These are phyloP conservation scores for Spatula versicolor DNA, from an alignment of 2,797 vertebrate species.

Conservation along the genomic window DNA sequence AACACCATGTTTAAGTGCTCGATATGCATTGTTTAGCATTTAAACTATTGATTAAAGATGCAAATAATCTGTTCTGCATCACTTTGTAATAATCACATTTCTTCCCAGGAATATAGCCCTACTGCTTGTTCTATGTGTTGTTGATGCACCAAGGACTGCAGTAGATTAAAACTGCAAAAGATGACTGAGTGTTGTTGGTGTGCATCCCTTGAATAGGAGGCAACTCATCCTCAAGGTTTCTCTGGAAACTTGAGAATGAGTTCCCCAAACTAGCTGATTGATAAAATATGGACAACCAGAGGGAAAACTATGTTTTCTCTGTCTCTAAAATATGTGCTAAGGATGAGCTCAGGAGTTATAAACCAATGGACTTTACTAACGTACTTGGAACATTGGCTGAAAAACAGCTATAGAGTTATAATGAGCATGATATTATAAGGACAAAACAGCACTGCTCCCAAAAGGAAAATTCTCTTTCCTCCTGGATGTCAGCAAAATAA, in stretches of 20 bases:
- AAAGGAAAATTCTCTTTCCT: constrained; percentile 8
- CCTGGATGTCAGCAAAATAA: background rate
- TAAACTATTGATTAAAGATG: constrained; percentile 42
- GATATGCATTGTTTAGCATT: background rate
- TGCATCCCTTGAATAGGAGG: background rate
- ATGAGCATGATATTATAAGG: background rate
- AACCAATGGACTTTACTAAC: background rate
- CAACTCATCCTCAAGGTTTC: background rate
- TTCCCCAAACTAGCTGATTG: background rate
- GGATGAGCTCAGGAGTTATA: background rate
- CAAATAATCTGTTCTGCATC: background rate
- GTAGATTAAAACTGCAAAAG: background rate
- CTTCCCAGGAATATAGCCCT: background rate
- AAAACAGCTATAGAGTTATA: background rate
- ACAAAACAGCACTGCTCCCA: background rate
- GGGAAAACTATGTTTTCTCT: background rate
- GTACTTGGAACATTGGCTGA: background rate
- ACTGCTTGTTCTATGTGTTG: background rate
- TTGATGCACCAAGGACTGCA: background rate
- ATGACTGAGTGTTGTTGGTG: background rate
- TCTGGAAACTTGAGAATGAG: background rate
- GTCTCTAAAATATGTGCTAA: background rate
- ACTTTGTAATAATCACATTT: background rate
- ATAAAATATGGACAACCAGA: background rate
- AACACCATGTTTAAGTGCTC: background rate